Base-by-base conservation (phyloP, 2,113 vertebrate genomes). In the Aix galericulata region DNA sequence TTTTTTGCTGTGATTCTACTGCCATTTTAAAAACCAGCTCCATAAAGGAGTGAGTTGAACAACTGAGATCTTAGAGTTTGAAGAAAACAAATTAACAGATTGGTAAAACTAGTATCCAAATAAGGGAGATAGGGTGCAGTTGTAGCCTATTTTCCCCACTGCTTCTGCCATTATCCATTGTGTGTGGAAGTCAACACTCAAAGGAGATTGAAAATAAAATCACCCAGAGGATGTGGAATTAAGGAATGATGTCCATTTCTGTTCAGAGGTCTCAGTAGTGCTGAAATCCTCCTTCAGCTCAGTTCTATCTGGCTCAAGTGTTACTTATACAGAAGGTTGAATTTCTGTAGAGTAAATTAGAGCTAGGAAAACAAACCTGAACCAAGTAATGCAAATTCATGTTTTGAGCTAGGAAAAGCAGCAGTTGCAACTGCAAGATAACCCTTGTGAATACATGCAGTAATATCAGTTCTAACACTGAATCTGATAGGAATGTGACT, bases 141-240 rank as follows among this genome's bases (percentile, higher is more conserved):
- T 88, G 11, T 15, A 83, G 42, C 11, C 18, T 5, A 0, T 0
- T 0, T 16, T 80, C 15, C 6, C 4, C 36, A 32, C 38, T 13
- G 38, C 2, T 5, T 52, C 31, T 74, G 13, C 36, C n/a, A 36
- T 3, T 22, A 11, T 46, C 44, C 6, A 0, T 23, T 22, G 27
- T 2, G 13, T 27, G 4, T 46, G 17, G 15, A 83, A 15, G 4
- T 59, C 55, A 71, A 13, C 17, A 34, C 21, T 69, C 20, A 34
- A 53, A 85, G 21, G 20, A 7, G 18, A 2, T 38, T 56, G 17
- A 42, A n/a, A 40, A 82, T 5, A 83, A 17, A 7, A 38, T 13
- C 17, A 21, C 27, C n/a, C 58, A 46, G 40, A 12, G 13, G 14
- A 21, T 31, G 36, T 18, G 42, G 32, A 53, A 69, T 1, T 72